Percentiles rank a stretch among this genome's conserved stretches.
Conservation (phyloP, 2,113 vertebrate species). For the Anhinga rufa region DNA sequence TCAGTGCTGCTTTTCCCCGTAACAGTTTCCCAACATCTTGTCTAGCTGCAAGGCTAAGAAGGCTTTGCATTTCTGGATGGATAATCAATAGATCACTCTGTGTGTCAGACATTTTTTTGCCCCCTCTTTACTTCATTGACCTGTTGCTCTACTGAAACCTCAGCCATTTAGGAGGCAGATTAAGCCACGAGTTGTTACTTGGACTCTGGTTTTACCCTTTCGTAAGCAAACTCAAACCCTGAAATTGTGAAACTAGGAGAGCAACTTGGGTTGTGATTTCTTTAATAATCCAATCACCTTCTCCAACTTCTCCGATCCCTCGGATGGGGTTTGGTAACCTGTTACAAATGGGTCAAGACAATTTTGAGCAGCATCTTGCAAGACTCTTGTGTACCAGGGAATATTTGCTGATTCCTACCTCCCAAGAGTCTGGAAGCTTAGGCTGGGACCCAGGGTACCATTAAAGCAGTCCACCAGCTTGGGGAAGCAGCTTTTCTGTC, state of each 20-base stretch:
- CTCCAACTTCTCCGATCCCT: neutral
- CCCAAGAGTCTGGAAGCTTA: neutral
- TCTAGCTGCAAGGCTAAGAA: neutral
- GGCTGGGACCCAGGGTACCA: neutral
- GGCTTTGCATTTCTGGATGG: neutral
- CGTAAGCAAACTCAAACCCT: neutral
- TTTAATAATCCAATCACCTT: neutral
- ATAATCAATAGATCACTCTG: neutral
- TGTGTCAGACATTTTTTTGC: neutral
- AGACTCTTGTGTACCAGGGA: neutral
- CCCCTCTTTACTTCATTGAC: neutral
- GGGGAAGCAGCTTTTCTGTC: neutral
- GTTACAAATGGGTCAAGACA: neutral
- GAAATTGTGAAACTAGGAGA: neutral
- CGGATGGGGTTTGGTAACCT: neutral
- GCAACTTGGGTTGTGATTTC: neutral
- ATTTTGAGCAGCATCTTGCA: neutral
- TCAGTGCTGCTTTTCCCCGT: neutral
- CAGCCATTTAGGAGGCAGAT: neutral
- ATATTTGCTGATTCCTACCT: neutral
- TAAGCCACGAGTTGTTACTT: neutral
- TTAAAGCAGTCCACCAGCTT: neutral
- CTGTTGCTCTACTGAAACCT: neutral
- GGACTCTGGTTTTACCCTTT: neutral
- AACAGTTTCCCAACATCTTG: neutral